Evolutionary conservation across 2,888 invertebrate species (phyloP), one percentile per base, ranked within the genome.

Genomic region (Bembecia ichneumoniformis): DNA sequence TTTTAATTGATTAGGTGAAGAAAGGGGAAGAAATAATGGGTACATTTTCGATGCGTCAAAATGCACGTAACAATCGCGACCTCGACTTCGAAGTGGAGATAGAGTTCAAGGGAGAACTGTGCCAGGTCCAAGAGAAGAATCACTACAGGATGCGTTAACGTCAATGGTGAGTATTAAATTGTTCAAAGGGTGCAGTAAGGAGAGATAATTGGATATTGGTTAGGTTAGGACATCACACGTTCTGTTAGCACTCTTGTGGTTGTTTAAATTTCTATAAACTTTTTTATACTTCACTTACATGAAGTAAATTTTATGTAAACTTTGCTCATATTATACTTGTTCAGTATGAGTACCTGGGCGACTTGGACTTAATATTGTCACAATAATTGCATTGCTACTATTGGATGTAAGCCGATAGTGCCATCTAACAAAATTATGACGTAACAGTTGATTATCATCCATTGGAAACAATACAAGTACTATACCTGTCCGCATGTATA

Each of bases 11-110:
- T 1, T 76, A 87, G 87, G 87, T 96, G 35, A 98, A 98, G 77
- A 96, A 96, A 68, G 93, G 93, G 50, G 99, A 99, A 77, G 97
- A 97, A 76, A 93, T 99, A 52, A 92, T 90, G 48, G 99, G 99
- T 20, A 91, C 91, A 5, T 97, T 99, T 77, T 91, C 93, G 48
- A 96, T 99, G 94, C 94, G 94, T 62, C 99, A 98, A 45, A 99
- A 99, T 86, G 94, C 94, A 52, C 91, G 97, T 53, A 99, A 99
- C 84, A 96, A 96, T 82, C 92, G 99, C 47, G 99, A 99, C 81
- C 90, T 99, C 57, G 99, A 99, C 86, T 99, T 99, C 80, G 92
- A 93, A 59, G 92, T 99, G 54, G 94, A 96, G 68, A 90, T 99
- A 47, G 93, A 96, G 68, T 99, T 99, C 87, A 94, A 97, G 65